Percentiles rank a stretch among this genome's conserved stretches.
phyloP scores from a whole-genome alignment of 2,113 vertebrate genomes.

The Siniperca chuatsi region DNA sequence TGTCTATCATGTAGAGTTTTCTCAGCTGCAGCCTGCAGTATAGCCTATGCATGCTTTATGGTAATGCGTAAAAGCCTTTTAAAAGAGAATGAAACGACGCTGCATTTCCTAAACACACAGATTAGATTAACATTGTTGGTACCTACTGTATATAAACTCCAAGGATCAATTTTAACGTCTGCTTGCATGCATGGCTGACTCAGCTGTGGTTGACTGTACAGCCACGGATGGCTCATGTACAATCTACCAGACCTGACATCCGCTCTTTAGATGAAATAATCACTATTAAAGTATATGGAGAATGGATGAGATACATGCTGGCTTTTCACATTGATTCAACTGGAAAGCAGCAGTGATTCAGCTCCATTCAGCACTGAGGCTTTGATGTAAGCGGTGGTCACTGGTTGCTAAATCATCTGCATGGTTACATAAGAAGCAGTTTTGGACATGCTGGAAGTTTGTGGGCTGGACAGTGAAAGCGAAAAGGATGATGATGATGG shows the following conservation, averaged over 20 bases:
- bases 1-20: background rate
- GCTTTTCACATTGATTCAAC: background rate
- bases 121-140: background rate
- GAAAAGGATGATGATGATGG: conserved; percentile 17
- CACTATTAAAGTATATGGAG: background rate
- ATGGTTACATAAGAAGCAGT: conserved; percentile 76
- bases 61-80: conserved; percentile 7
- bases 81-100: too few species aligned
- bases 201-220: background rate
- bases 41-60: background rate
- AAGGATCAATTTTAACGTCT: background rate
- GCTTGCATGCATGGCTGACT: background rate
- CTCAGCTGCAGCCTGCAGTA: background rate
- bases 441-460: conserved; percentile 74
- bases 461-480: conserved; percentile 54
- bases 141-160: background rate
- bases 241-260: background rate
- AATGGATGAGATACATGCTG: background rate
- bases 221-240: background rate
- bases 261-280: background rate
- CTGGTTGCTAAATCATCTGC: conserved; percentile 68
- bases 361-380: conserved; percentile 27
- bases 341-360: background rate
- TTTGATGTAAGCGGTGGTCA: conserved; percentile 30
- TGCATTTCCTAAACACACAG: background rate